phyloP scores from a whole-genome alignment of 2,797 vertebrate genomes.

The Gambelia wislizenii region DNA sequence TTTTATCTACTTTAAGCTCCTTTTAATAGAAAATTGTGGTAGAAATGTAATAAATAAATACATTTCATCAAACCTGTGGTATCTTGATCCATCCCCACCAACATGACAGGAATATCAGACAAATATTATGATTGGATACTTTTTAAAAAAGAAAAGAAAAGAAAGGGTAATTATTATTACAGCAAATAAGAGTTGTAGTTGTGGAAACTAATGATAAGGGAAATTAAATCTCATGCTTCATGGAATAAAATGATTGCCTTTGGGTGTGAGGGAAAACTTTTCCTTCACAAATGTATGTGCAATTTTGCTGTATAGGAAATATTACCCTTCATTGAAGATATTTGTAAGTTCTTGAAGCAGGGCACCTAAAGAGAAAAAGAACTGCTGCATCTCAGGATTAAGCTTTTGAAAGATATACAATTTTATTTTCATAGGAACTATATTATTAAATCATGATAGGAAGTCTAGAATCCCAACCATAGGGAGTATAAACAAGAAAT shows the following conservation, averaged over 20 bases:
- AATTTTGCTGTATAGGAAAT: neutral
- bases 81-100: neutral
- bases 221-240: constrained; percentile 46
- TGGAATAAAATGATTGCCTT: constrained; percentile 43
- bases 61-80: neutral
- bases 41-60: too few species aligned
- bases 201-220: constrained; percentile 30
- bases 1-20: too few species aligned
- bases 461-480: neutral
- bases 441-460: neutral
- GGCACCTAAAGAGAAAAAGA: neutral
- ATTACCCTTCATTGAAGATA: neutral
- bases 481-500: neutral
- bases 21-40: too few species aligned
- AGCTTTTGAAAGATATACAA: neutral
- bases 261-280: constrained; percentile 6
- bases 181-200: constrained; percentile 32
- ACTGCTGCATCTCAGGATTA: neutral
- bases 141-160: neutral
- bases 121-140: neutral
- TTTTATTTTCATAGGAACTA: neutral
- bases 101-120: neutral
- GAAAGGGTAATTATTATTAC: constrained; percentile 13
- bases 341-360: neutral
- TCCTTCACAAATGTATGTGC: neutral